Conservation (phyloP, 2,888 invertebrate genomes). For the Scaptomyza flava region DNA sequence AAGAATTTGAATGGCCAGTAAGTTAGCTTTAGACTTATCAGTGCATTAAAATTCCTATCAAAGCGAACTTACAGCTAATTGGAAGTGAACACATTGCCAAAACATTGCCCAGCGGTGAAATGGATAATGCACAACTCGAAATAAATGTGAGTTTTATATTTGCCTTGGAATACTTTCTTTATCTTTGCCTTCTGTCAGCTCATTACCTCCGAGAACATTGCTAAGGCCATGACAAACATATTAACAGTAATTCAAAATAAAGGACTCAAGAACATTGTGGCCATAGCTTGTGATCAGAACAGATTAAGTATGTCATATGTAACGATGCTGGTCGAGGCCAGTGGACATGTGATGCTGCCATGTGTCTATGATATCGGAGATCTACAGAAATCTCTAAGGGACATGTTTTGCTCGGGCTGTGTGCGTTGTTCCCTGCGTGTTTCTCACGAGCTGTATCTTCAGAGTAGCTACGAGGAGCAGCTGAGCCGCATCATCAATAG, state of each 20-base stretch:
- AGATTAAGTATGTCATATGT: constrained; percentile 27
- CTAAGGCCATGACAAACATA: constrained; percentile 36
- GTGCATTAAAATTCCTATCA: neutral
- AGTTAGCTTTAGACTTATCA: constrained; percentile 2
- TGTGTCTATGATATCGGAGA: constrained; percentile 28
- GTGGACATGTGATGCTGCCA: constrained; percentile 20
- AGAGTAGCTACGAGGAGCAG: constrained; percentile 34
- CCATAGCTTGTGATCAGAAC: constrained; percentile 36
- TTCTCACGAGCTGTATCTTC: constrained; percentile 10
- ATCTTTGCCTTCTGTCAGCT: constrained; percentile 15
- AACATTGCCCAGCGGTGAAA: constrained; percentile 3
- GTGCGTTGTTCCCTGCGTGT: constrained; percentile 38
- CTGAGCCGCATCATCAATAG: constrained; percentile 26
- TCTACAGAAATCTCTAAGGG: constrained; percentile 27
- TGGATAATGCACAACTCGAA: constrained; percentile 14
- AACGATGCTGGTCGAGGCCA: constrained; percentile 16
- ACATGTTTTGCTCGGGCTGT: constrained; percentile 42
- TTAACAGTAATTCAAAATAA: constrained; percentile 21
- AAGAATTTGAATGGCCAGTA: constrained; percentile 42
- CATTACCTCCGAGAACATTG: constrained; percentile 30
- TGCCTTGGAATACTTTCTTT: neutral
- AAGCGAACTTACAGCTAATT: constrained; percentile 15
- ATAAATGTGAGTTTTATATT: constrained; percentile 28
- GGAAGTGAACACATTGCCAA: constrained; percentile 34
- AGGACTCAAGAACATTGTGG: constrained; percentile 30